Base-by-base conservation (phyloP, 2,888 invertebrate species). In the Sarcophaga carnaria region DNA sequence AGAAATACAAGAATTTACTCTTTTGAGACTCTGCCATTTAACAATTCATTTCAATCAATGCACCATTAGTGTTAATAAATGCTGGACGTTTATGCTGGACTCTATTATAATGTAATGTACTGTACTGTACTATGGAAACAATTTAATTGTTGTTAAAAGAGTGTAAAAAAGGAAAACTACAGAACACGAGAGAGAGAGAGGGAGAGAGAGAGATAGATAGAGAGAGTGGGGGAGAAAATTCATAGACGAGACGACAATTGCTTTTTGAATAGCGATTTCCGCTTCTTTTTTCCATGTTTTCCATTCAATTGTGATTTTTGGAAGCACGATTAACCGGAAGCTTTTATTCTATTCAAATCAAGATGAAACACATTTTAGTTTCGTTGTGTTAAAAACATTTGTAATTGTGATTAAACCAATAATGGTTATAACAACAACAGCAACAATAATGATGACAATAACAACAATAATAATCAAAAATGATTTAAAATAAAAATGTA, bases 201-300 rank as follows among this genome's bases (percentile, higher is more conserved):
- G 0, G 27, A 27, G 27, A 27, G 5, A 49, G 60, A 72, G 22
- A n/a, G 47, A 59, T 12, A 8, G 37, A 37, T 4, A 27, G 12
- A 67, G 17, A 45, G 4, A 67, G 45, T 20, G 74, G 62, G 22
- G 47, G n/a, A 69, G 27, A 80, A 54, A 78, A 12, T n/a, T 60
- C 62, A 70, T 70, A 77, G 47, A 64, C 77, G 77, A 74, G 72
- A 60, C 66, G 72, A 60, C 66, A 78, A 76, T 72, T 20, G 71
- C 74, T 62, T 78, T 84, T 80, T 84, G 78, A 84, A 87, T 87
- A 71, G 79, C 71, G 81, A 84, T 78, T 84, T 87, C 87, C 87
- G 87, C 81, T 84, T 87, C 87, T 75, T 81, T 77, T 69, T 17
- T 27, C 47, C n/a, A 45, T 37, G 47, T 63, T 27, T 77, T 60